Conservation (phyloP, 2,888 invertebrate genomes). For the Ptilodon capucinus region DNA sequence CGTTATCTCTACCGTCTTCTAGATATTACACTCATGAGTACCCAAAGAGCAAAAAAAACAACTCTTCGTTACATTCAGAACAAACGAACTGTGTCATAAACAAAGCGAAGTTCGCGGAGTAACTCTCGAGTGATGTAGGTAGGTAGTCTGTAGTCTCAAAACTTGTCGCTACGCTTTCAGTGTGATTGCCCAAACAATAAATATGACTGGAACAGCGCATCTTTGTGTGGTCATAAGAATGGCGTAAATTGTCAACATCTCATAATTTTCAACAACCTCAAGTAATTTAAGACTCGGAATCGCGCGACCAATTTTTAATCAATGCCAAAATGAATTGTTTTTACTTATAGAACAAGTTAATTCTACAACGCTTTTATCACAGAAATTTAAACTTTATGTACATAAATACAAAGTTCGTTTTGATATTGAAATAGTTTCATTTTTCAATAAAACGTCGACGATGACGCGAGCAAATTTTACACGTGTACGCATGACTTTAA, state of each 20-base stretch:
- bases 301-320: no score
- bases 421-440: no score
- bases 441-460: no score
- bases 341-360: no score
- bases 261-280: no score
- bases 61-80: slow-evolving; percentile 24
- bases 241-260: background rate
- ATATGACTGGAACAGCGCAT: slow-evolving; percentile 36
- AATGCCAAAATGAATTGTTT: no score
- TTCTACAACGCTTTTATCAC: no score
- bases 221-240: background rate
- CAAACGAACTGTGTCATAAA: slow-evolving; percentile 37
- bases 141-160: slow-evolving; percentile 11
- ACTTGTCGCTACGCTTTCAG: slow-evolving; percentile 50
- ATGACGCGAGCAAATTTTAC: no score
- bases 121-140: slow-evolving; percentile 8
- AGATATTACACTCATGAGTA: background rate
- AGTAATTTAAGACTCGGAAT: no score
- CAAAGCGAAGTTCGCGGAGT: slow-evolving; percentile 31
- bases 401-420: no score
- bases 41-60: slow-evolving; percentile 24
- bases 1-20: background rate
- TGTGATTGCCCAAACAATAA: slow-evolving; percentile 70
- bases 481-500: no score
- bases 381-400: no score